These are phyloP conservation scores for Amphiura filiformis DNA, from an alignment of 35 echinoderm and acorn worm genomes.

Conservation along the genomic window DNA sequence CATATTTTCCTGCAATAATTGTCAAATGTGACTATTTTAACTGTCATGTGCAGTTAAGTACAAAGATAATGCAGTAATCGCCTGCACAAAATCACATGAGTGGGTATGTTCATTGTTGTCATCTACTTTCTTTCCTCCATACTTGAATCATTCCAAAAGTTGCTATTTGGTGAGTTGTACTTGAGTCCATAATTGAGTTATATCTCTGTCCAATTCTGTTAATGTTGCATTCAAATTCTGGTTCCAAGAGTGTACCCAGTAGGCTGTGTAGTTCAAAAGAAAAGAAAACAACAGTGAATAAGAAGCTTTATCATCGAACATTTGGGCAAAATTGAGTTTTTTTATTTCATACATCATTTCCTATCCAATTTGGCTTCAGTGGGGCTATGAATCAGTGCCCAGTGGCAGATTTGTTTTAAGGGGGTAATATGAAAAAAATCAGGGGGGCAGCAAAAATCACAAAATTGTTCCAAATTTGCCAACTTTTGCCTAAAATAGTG, in stretches of 20 bases:
- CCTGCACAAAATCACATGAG: background rate
- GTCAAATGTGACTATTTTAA: too few relatives aligned
- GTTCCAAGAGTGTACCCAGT: constrained; percentile 27
- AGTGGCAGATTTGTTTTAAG: background rate
- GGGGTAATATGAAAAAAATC: background rate
- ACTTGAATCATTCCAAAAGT: background rate
- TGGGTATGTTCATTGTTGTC: background rate
- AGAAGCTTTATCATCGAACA: background rate
- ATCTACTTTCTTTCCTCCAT: background rate
- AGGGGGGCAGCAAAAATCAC: background rate
- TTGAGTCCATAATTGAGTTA: background rate
- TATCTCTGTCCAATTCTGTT: background rate
- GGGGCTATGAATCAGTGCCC: background rate
- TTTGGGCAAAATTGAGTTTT: background rate
- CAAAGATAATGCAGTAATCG: too few relatives aligned
- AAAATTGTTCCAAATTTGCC: background rate
- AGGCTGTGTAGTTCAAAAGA: background rate
- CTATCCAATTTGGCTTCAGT: background rate
- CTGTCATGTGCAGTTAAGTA: too few relatives aligned
- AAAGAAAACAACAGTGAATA: background rate
- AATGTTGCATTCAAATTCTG: background rate
- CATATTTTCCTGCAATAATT: too few relatives aligned
- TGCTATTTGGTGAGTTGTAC: too few relatives aligned
- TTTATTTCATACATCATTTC: background rate
- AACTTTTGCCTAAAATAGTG: background rate